Evolutionary conservation across 2,888 invertebrate genomes (phyloP), one percentile per base, ranked within the genome.

Genomic region (Erebia palarica): DNA sequence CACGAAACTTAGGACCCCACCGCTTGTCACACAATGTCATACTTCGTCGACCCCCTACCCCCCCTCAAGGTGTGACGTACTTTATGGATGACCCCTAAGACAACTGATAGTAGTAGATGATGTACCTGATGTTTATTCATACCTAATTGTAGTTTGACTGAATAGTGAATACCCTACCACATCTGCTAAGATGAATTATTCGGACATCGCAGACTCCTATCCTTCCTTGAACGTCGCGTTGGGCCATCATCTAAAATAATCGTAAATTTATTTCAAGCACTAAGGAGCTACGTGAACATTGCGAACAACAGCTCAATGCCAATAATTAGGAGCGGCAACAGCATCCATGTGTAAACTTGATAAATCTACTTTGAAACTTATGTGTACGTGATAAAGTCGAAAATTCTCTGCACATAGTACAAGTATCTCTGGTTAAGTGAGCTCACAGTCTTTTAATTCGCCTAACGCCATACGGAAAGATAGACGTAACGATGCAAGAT

Each of bases 181-280:
- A 70, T 73, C 71, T 65, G 65, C 10, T 55, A 11, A 18, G 21
- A 58, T 44, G 44, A 55, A 58, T 13, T 49, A 69, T 68, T 61
- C 61, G n/a, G 53, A 68, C 58, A 69, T 71, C 36, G 3, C 18
- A 11, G 60, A 51, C 42, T 67, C 14, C 18, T 60, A 76, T 73
- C 81, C 84, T 86, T 86, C 84, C 82, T 78, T 79, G 80, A 85
- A 82, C 85, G 82, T 80, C 81, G 82, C 84, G 84, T 88, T 86
- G 86, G 86, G 85, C 86, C 81, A 76, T 79, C 80, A 81, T 85
- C 86, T 87, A 86, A 87, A 88, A 88, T 88, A 88, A 86, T 86
- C 87, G 85, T 88, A 87, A 88, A 88, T 86, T 86, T 87, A 87
- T 87, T 87, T 87, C 82, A 83, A 86, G 86, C 85, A 79, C 79